Percentiles rank a stretch among this genome's conserved stretches.
These are phyloP conservation scores for Danaus chrysippus DNA, from an alignment of 2,888 invertebrate genomes.

Conservation along the genomic window DNA sequence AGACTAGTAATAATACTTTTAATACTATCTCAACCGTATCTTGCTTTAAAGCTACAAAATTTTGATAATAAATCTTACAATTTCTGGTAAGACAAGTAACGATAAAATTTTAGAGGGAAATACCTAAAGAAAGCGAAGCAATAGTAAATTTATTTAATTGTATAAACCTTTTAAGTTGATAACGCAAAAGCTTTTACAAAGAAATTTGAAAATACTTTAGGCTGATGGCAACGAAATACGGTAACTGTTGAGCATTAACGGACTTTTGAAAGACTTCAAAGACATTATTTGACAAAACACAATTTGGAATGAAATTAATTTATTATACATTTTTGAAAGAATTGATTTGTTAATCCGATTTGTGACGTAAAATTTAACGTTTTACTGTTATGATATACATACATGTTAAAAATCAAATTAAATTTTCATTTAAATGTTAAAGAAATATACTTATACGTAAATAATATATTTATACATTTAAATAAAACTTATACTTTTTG, in stretches of 20 bases:
- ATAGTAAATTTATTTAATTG: slow-evolving; percentile 20
- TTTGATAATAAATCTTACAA: slow-evolving; percentile 62
- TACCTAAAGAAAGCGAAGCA: slow-evolving; percentile 13
- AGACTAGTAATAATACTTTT: slow-evolving; percentile 22
- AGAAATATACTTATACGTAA: too few species aligned
- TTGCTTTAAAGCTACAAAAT: slow-evolving; percentile 36
- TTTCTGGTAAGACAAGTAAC: slow-evolving; percentile 55
- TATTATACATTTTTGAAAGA: too few species aligned
- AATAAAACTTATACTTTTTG: too few species aligned
- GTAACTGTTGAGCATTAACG: slow-evolving; percentile 10
- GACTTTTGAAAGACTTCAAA: background rate
- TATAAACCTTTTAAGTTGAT: too few species aligned
- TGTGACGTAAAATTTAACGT: too few species aligned
- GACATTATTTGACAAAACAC: slow-evolving; percentile 5
- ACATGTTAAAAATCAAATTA: too few species aligned
- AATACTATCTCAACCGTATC: slow-evolving; percentile 32
- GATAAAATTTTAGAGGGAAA: slow-evolving; percentile 43
- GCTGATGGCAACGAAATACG: slow-evolving; percentile 11
- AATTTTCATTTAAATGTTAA: too few species aligned
- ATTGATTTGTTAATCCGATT: too few species aligned
- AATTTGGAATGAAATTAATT: too few species aligned
- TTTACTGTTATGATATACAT: too few species aligned
- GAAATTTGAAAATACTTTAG: slow-evolving; percentile 17
- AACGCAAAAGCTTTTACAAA: too few species aligned
- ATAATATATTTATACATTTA: too few species aligned